Evolutionary conservation across 2,888 invertebrate species (phyloP).

Genomic region (Xestoiulus laeticollis): DNA sequence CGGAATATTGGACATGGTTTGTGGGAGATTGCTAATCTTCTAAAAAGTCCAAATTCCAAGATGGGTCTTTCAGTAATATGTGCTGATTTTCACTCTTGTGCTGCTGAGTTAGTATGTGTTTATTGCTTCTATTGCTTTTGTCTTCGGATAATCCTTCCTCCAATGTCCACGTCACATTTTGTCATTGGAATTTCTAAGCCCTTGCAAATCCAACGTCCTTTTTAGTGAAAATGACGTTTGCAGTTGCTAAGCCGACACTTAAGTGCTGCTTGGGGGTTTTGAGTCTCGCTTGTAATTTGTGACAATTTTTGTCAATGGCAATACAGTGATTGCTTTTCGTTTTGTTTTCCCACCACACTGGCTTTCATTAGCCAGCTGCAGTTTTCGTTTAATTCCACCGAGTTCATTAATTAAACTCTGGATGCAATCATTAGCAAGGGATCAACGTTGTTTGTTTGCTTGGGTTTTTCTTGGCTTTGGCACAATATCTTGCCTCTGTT

Average conservation of each 20-base stretch:
- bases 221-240: not conserved
- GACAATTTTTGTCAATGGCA: not conserved
- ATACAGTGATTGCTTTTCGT: not conserved
- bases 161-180: not conserved
- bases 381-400: not conserved
- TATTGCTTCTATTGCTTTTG: too few relatives aligned
- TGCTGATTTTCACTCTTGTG: too few relatives aligned
- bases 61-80: too few relatives aligned
- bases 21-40: not conserved
- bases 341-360: not conserved
- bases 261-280: not conserved
- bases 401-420: not conserved
- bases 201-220: not conserved
- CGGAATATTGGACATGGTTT: not conserved
- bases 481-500: too few relatives aligned
- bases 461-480: not conserved
- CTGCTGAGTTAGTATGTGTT: too few relatives aligned
- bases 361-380: not conserved
- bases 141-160: too few relatives aligned
- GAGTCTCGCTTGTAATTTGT: not conserved
- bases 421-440: not conserved
- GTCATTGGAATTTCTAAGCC: not conserved
- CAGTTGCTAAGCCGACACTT: not conserved
- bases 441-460: not conserved
- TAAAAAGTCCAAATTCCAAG: not conserved